A percentile compares a stretch with the other conserved stretches of the same genome.
phyloP scores from a whole-genome alignment of 2,888 invertebrate species.

The Branchipolynoe longqiensis region DNA sequence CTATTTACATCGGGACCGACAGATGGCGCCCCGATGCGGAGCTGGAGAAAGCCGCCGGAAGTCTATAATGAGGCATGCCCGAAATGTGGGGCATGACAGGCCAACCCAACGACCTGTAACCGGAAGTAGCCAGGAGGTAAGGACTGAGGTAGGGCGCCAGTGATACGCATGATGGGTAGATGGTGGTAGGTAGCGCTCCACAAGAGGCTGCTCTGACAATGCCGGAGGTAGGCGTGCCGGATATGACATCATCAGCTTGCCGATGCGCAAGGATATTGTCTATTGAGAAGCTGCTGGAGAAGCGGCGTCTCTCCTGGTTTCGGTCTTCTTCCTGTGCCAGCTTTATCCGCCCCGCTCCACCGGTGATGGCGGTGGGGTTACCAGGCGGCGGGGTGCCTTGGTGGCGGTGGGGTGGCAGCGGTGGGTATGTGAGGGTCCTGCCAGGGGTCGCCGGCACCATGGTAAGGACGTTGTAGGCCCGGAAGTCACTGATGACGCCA shows the following conservation, averaged over 20 bases:
- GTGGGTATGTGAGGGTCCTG: neutral
- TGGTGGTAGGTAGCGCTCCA: no score
- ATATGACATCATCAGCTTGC: neutral
- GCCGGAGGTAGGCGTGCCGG: neutral
- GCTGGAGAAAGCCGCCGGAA: constrained; percentile 18
- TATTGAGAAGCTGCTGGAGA: constrained; percentile 53
- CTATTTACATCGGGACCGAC: no score
- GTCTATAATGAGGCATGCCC: neutral
- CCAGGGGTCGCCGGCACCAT: neutral
- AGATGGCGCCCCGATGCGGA: neutral
- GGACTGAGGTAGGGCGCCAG: neutral
- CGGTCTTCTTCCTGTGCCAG: neutral
- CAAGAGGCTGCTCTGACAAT: no score
- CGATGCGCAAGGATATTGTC: constrained; percentile 47
- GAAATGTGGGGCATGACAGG: neutral
- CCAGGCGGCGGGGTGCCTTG: neutral
- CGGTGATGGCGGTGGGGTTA: no score
- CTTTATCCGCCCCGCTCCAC: no score
- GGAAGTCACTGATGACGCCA: neutral
- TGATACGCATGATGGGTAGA: neutral
- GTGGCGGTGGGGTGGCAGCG: neutral
- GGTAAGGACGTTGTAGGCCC: neutral
- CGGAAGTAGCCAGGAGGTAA: neutral
- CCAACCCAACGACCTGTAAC: constrained; percentile 33
- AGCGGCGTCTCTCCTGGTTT: constrained; percentile 5